Percentiles rank a stretch among this genome's conserved stretches.
These are phyloP conservation scores for Octodon degus DNA, from an alignment of 2,113 vertebrate genomes.

Conservation along the genomic window DNA sequence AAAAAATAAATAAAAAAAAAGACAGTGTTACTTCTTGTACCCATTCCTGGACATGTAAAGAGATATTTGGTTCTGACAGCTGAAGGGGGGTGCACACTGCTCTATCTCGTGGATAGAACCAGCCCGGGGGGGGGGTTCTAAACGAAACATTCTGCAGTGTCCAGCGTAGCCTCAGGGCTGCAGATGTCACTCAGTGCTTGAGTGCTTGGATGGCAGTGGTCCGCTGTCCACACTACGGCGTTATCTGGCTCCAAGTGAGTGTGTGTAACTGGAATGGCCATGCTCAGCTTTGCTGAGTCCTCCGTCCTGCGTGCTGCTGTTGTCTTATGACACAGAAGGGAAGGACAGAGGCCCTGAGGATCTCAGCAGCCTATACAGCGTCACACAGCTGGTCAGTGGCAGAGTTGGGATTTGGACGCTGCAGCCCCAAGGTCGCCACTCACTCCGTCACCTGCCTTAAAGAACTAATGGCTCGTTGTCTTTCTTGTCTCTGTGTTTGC, in stretches of 20 bases:
- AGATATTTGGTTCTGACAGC: not conserved
- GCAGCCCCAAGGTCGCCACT: not conserved
- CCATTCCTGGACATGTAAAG: not conserved
- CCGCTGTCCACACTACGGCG: not conserved
- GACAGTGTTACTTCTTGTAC: not conserved
- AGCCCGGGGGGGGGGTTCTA: not conserved
- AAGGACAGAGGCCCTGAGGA: not conserved
- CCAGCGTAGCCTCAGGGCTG: not conserved
- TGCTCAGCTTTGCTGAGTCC: no score
- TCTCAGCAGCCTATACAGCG: not conserved
- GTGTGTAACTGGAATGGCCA: not conserved
- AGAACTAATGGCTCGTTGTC: no score
- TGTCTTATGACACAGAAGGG: not conserved
- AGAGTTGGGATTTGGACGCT: not conserved
- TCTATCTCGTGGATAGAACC: not conserved
- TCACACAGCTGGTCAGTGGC: not conserved
- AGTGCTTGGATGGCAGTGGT: not conserved
- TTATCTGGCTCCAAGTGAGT: not conserved
- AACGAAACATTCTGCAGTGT: no score
- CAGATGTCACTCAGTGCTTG: not conserved
- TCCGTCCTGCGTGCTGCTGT: not conserved
- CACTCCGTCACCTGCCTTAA: not conserved
- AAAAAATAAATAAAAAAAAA: not conserved
- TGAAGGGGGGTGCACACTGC: not conserved
- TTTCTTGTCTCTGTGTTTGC: not conserved